Conservation (phyloP, 2,888 invertebrate genomes). For the Mechanitis messenoides region DNA sequence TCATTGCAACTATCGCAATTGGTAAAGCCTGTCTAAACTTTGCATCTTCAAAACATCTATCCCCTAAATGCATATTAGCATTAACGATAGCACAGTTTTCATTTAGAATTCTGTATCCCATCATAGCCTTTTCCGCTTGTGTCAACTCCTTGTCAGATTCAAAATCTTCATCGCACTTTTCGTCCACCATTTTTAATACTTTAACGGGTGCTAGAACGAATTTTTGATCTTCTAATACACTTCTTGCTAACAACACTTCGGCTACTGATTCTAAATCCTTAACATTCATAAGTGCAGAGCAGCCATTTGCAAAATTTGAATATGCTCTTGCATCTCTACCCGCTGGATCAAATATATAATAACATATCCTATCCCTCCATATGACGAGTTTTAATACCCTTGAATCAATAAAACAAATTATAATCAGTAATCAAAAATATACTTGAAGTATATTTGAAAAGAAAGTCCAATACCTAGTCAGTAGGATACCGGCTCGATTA, state of each 20-base stretch:
- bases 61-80: conserved; percentile 76
- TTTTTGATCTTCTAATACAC: conserved; percentile 67
- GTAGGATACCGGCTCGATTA: conserved; percentile 70
- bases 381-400: conserved; percentile 71
- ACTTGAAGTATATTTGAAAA: not conserved
- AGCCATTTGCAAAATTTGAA: conserved; percentile 68
- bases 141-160: conserved; percentile 69
- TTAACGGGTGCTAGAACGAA: conserved; percentile 68
- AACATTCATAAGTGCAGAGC: conserved; percentile 75
- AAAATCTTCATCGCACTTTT: conserved; percentile 62
- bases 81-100: conserved; percentile 76
- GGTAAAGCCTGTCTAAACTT: conserved; percentile 78
- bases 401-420: conserved; percentile 15
- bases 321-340: conserved; percentile 73
- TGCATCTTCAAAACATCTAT: conserved; percentile 75
- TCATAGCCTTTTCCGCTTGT: conserved; percentile 67
- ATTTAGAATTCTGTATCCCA: conserved; percentile 74
- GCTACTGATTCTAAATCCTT: conserved; percentile 68
- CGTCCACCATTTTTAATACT: conserved; percentile 64
- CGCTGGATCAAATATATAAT: conserved; percentile 80
- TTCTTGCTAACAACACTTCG: conserved; percentile 69
- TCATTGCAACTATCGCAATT: conserved; percentile 76
- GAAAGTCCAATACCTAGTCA: conserved; percentile 49
- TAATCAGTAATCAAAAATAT: conserved; percentile 3
- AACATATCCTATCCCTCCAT: conserved; percentile 78